Base-by-base conservation (phyloP, 2,113 vertebrate genomes). In the Aepyceros melampus region DNA sequence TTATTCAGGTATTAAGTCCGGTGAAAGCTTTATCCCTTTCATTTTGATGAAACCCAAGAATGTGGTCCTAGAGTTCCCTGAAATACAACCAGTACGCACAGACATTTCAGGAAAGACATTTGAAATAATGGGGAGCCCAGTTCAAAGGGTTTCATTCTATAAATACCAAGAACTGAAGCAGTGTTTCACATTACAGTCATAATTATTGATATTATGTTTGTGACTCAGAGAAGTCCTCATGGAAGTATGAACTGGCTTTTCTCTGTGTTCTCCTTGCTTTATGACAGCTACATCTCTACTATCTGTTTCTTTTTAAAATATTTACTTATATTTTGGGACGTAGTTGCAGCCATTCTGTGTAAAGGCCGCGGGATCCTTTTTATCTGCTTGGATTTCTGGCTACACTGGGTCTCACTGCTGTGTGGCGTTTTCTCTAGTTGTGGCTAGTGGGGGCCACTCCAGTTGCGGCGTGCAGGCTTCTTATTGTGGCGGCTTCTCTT, bases 381-480 rank as follows among this genome's bases (percentile, higher is more conserved):
- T 3, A 43, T 27, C 43, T 76, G 13, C 25, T 27, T 76, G 40
- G 23, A 76, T 76, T 43, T 27, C 13, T 14, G 3, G 6, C 40
- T 43, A 2, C 40, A 7, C 71, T 8, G 23, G 23, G 71, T 76
- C 36, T 76, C 40, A 15, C 25, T 25, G 71, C 40, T 27, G 3
- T 4, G 36, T 1, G 11, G 21, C 6, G 4, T 43, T 14, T 43
- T 27, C 36, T 76, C 36, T 76, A 7, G 36, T 7, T 43, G 11
- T 27, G 23, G 71, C 71, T 13, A 43, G 40, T 12, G 27, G 71
- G 6, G 6, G 40, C 23, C 7, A 2, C 71, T 43, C 10, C 36
- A 23, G 67, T 0, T 40, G 67, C 67, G 0, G 11, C 2, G 0
- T n/a, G 2, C 33, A 6, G 8, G 10, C n/a, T 71, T 36, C 19